phyloP scores from a whole-genome alignment of 2,797 vertebrate genomes.

The Myiothlypis coronata region DNA sequence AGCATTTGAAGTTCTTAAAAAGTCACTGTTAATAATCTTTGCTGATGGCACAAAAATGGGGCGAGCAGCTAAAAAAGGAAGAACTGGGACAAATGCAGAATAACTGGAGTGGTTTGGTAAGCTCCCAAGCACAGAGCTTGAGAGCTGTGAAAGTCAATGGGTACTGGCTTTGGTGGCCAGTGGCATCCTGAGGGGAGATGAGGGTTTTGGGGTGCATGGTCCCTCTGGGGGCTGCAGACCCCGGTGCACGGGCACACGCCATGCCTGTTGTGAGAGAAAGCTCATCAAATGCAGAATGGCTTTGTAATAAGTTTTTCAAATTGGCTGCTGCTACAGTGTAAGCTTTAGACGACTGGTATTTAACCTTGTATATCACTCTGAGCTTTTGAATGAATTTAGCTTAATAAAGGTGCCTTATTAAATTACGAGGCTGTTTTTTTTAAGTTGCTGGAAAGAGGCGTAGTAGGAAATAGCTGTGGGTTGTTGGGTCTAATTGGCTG shows the following conservation, averaged over 20 bases:
- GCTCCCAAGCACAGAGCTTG: rapidly evolving
- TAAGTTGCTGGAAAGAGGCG: neutral
- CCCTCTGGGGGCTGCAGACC: neutral
- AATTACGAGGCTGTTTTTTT: conserved; percentile 39
- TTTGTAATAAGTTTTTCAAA: conserved; percentile 67
- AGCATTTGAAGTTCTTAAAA: neutral
- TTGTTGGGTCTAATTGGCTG: conserved; percentile 56
- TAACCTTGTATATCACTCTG: conserved; percentile 67
- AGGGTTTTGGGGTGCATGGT: neutral
- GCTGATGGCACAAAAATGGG: neutral
- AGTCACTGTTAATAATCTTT: neutral
- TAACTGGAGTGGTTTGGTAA: neutral
- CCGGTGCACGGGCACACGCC: neutral
- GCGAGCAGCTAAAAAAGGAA: neutral
- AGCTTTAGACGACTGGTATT: conserved; percentile 58
- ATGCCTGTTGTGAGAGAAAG: conserved; percentile 24
- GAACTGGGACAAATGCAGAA: neutral
- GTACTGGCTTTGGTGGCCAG: neutral
- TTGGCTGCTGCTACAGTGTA: conserved; percentile 47
- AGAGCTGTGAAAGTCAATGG: neutral
- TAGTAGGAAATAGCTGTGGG: conserved; percentile 57
- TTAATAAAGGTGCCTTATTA: conserved; percentile 63
- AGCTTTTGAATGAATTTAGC: conserved; percentile 54
- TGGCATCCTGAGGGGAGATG: neutral
- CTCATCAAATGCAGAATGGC: conserved; percentile 59